Evolutionary conservation across 2,797 vertebrate species (phyloP), one percentile per base, ranked within the genome.

Genomic region (Cryptoprocta ferox): DNA sequence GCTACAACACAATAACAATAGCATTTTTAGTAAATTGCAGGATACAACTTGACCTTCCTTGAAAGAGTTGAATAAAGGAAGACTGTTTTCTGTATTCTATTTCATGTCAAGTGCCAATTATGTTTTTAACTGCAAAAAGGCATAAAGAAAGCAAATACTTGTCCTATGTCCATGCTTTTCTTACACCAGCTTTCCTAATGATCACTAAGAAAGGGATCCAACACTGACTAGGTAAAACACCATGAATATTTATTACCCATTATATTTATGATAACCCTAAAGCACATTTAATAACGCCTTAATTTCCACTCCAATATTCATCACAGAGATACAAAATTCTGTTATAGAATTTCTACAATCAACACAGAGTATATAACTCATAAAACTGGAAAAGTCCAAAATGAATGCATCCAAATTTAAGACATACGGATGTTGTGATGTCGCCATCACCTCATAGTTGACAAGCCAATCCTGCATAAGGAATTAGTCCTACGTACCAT

Each of bases 81-180:
- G 86, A 24, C 30, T 48, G 3, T 95, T 75, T 88, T 97, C 96
- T 76, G 6, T 92, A 59, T 63, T 97, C 97, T 96, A 92, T 97
- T 97, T 96, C 79, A 95, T 59, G 81, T 83, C 97, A 97, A 98
- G 42, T 78, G 94, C 92, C 97, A 98, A 98, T 98, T 98, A 98
- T 48, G n/a, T 96, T 98, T 98, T 98, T 98, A 98, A 98, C 98
- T 98, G 98, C 59, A 37, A 79, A 97, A 98, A 90, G 59, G 88
- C 88, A 85, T 78, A 93, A 35, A 96, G 75, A 97, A 98, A 96
- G 66, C 92, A 95, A 86, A 94, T 73, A 95, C 63, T 95, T 95
- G 45, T 56, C 30, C 73, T 45, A 50, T 1, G 5, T 70, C 19
- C 10, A 39, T 82, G n/a, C 35, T 90, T 85, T 92, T 75, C 21